These are phyloP conservation scores for Pissodes strobi DNA, from an alignment of 1,140 invertebrate species.

Conservation along the genomic window DNA sequence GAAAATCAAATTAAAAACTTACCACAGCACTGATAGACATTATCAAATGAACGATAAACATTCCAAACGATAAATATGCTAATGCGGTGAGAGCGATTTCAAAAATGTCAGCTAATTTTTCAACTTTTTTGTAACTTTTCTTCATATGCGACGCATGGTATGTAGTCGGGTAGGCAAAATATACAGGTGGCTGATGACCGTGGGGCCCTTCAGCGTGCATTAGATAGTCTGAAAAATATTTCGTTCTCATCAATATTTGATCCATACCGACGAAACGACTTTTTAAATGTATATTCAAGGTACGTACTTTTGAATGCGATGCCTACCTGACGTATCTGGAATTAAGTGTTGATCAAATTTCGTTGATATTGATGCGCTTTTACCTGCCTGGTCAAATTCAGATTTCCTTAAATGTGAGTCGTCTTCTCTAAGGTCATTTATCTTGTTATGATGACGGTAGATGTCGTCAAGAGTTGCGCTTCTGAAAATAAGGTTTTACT, in stretches of 20 bases:
- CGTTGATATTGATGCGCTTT: not conserved
- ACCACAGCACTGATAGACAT: conserved; percentile 69
- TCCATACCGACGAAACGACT: too few species aligned
- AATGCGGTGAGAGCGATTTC: conserved; percentile 77
- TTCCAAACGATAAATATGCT: conserved; percentile 76
- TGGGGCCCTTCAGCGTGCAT: not conserved
- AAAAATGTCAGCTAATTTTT: conserved; percentile 72
- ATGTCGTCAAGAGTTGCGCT: conserved; percentile 66
- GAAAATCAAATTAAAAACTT: too few species aligned
- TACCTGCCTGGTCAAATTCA: not conserved
- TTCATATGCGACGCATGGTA: conserved; percentile 45
- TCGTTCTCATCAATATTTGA: too few species aligned
- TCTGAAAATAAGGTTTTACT: conserved; percentile 48
- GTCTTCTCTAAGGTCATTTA: not conserved
- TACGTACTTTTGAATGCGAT: not conserved
- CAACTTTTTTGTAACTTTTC: conserved; percentile 56
- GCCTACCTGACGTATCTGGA: not conserved
- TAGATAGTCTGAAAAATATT: conserved; percentile 10
- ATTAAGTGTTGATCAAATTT: conserved; percentile 6
- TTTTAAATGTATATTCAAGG: not conserved
- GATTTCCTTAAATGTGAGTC: not conserved
- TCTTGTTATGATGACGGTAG: conserved; percentile 59
- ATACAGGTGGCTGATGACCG: not conserved
- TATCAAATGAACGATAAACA: conserved; percentile 75
- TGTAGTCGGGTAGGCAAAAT: conserved; percentile 2